Evolutionary conservation across 2,797 vertebrate genomes (phyloP).

Genomic region (Siniperca scherzeri): DNA sequence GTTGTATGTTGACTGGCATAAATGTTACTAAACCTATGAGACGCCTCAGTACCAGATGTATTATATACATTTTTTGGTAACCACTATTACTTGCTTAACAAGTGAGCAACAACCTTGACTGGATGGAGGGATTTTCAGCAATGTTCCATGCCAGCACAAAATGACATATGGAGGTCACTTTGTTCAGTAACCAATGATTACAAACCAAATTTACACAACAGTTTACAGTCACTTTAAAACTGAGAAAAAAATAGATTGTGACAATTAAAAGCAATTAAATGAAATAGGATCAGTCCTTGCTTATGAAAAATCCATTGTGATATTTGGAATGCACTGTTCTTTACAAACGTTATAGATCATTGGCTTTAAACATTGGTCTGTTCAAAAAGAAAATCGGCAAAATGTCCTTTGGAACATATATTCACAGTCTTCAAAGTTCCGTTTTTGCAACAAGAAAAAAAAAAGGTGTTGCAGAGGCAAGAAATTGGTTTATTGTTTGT

Average conservation of each 20-base stretch:
- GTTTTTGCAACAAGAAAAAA: slow-evolving; percentile 94
- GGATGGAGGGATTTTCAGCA: slow-evolving; percentile 81
- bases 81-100: slow-evolving; percentile 87
- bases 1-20: slow-evolving; percentile 82
- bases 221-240: slow-evolving; percentile 87
- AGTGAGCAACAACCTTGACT: slow-evolving; percentile 85
- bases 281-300: slow-evolving; percentile 86
- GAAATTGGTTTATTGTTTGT: slow-evolving; percentile 91
- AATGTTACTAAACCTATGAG: slow-evolving; percentile 85
- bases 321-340: slow-evolving; percentile 93
- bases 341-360: slow-evolving; percentile 91
- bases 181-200: slow-evolving; percentile 81
- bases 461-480: slow-evolving; percentile 87
- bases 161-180: slow-evolving; percentile 80
- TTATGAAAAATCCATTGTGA: slow-evolving; percentile 88
- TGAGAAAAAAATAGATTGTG: slow-evolving; percentile 80
- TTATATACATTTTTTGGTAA: slow-evolving; percentile 91
- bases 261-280: slow-evolving; percentile 82
- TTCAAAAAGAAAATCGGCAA: slow-evolving; percentile 86
- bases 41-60: slow-evolving; percentile 87
- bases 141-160: slow-evolving; percentile 82
- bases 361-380: slow-evolving; percentile 92
- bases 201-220: slow-evolving; percentile 86
- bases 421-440: slow-evolving; percentile 99
- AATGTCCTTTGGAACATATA: slow-evolving; percentile 93